A percentile compares a stretch with the other conserved stretches of the same genome.
These are phyloP conservation scores for Heliornis fulica DNA, from an alignment of 2,113 vertebrate genomes.

Conservation along the genomic window DNA sequence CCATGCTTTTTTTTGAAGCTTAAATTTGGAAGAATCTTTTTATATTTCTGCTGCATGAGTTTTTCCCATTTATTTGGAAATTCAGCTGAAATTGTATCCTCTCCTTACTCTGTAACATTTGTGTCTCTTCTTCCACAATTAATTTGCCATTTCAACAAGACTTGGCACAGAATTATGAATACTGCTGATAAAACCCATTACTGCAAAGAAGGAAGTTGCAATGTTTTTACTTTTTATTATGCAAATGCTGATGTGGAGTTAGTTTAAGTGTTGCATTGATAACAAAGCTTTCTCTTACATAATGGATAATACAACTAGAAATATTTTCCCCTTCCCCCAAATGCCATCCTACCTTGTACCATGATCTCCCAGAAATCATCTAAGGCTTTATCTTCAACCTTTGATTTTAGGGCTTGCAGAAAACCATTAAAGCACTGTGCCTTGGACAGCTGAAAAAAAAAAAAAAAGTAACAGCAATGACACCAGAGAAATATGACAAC, in stretches of 20 bases:
- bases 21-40: conserved; percentile 34
- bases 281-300: not conserved
- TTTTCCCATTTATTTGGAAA: conserved; percentile 16
- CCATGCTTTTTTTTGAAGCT: not conserved
- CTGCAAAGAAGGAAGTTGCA: not conserved
- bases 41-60: not conserved
- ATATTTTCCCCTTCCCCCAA: not conserved
- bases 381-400: conserved; percentile 79
- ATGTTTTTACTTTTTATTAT: not conserved
- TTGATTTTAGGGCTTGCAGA: conserved; percentile 84
- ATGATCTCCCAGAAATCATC: conserved; percentile 93
- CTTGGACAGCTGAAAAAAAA: conserved; percentile 72
- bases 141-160: conserved; percentile 32
- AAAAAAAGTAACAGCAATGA: not conserved
- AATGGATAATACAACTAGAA: not conserved
- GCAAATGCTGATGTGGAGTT: not conserved
- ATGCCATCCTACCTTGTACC: conserved; percentile 78
- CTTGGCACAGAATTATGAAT: not conserved
- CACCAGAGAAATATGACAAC: not conserved
- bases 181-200: not conserved
- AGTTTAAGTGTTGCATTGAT: not conserved
- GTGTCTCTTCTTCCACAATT: conserved; percentile 3
- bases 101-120: not conserved
- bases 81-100: not conserved
- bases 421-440: conserved; percentile 87